These are phyloP conservation scores for Myrmecophaga tridactyla DNA, from an alignment of 2,113 vertebrate genomes.

Conservation along the genomic window DNA sequence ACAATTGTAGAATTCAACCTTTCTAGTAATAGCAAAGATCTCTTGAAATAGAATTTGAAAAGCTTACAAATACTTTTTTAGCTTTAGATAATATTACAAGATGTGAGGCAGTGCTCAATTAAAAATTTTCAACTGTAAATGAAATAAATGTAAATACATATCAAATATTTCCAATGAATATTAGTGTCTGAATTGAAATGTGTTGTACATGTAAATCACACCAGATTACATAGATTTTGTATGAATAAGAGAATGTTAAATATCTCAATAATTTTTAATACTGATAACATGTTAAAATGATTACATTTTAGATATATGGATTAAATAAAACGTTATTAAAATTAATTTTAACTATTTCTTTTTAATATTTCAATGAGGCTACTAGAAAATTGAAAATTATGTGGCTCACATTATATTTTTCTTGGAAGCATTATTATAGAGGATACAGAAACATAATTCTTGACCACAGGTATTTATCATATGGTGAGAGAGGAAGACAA, in stretches of 20 bases:
- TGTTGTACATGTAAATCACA: neutral
- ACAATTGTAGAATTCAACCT: neutral
- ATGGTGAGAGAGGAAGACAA: neutral
- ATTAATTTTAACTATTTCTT: slow-evolving; percentile 17
- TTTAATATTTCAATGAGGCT: neutral
- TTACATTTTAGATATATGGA: slow-evolving; percentile 16
- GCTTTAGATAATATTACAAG: neutral
- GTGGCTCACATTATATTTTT: neutral
- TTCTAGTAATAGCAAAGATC: neutral
- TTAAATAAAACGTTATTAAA: slow-evolving; percentile 41
- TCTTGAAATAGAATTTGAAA: neutral
- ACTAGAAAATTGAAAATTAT: slow-evolving; percentile 9
- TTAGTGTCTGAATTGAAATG: neutral
- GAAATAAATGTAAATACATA: slow-evolving; percentile 5
- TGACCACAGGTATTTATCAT: neutral
- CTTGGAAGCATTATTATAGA: neutral
- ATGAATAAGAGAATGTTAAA: neutral
- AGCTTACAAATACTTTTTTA: neutral
- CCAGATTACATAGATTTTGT: neutral
- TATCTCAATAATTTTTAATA: slow-evolving; percentile 31
- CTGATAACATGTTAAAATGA: neutral
- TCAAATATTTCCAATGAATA: slow-evolving; percentile 14
- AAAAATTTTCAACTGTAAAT: neutral
- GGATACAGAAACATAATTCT: neutral
- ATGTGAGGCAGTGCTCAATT: neutral